Evolutionary conservation across 2,888 invertebrate genomes (phyloP), one percentile per base, ranked within the genome.

Genomic region (Apamea crenata): DNA sequence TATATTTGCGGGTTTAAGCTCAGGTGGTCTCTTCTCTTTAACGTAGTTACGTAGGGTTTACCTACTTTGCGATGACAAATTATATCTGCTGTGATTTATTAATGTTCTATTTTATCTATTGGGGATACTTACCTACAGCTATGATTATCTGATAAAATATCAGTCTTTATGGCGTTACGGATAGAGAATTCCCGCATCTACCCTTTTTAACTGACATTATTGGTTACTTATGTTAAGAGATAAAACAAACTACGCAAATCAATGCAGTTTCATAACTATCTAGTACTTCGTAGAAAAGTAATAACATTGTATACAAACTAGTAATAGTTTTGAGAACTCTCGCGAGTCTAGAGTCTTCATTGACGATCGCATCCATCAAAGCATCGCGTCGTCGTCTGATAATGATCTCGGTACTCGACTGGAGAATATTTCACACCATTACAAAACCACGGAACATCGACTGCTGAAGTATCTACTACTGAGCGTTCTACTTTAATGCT

Each of bases 341-440:
- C 44, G 61, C 36, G 67, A 56, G 70, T 86, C 74, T 65, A 77
- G 69, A 77, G 69, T 78, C 32, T 80, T 59, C 59, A 72, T n/a
- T 77, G 75, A 66, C 29, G 61, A 73, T 74, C 80, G 73, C 72
- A 72, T 88, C 80, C 47, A 81, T 81, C 80, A 86, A 86, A 78
- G 76, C 63, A 56, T 73, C 78, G 80, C 63, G 40, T 67, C 86
- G 81, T 47, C 65, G 70, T 40, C 61, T 72, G 84, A 84, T 88
- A 87, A 88, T 87, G 84, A 87, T 87, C 88, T 63, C 80, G 69
- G 75, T 77, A 74, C 77, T 79, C 77, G 81, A 66, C 76, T 66
- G 63, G 40, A 70, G 76, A 83, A 86, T 87, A 85, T 75, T 85
- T 85, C 74, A 78, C 77, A 72, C 69, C 32, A 77, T 86, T 81